Evolutionary conservation across 2,797 vertebrate genomes (phyloP), one percentile per base, ranked within the genome.

Genomic region (Premnoplex brunnescens): DNA sequence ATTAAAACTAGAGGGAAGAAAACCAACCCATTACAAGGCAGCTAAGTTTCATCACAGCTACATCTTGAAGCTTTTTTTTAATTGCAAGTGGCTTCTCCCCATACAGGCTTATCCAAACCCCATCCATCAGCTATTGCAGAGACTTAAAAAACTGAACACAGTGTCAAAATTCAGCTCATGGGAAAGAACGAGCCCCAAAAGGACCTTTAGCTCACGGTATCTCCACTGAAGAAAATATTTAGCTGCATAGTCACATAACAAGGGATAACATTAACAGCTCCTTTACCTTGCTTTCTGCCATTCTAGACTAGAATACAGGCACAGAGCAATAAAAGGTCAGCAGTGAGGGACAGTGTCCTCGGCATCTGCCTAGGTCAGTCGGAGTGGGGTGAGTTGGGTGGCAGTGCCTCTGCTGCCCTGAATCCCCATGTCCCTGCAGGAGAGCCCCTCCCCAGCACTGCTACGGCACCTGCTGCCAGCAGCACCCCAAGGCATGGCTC

Each of bases 401-500:
- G 52, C 3, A 2, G 41, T 23, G 24, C 9, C 20, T 0, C 44
- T 43, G 41, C 24, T 44, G 17, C 74, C 34, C 1, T 5, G 3
- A 34, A 67, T 17, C 39, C 32, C 36, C 0, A 0, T 2, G 5
- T 1, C 12, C 41, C 41, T 30, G 24, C 0, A 2, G 18, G 15
- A 66, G 2, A 78, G 4, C 34, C 48, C 55, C 51, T 13, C 30
- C 3, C 11, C 72, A 48, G 44, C 13, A 3, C 9, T 1, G 32
- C 55, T 17, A 24, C 13, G 0, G 12, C 32, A 7, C 9, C 66
- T 71, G 44, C 64, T 67, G 41, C 30, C 90, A 51, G 75, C 82
- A 37, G 16, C 46, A 28, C 36, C 68, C 73, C 54, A 0, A 7
- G 48, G 66, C 27, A n/a, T 2, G 18, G 36, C 15, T 12, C 20